Evolutionary conservation across 2,797 vertebrate genomes (phyloP).

Genomic region (Pantherophis alleghaniensis): DNA sequence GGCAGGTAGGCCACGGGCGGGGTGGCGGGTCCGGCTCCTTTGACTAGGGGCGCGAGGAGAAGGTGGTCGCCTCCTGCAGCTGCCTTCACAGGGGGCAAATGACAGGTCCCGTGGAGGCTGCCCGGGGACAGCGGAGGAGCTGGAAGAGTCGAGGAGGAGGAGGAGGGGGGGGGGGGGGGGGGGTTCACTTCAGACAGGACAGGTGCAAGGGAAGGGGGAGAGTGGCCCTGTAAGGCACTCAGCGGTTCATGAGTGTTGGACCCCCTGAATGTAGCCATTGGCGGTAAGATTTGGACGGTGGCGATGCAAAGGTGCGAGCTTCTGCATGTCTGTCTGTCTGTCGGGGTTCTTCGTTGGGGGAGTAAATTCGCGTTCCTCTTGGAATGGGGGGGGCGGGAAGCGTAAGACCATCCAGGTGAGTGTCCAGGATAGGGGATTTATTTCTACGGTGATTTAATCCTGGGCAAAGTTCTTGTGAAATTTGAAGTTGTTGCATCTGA

Average conservation of each 20-base stretch:
- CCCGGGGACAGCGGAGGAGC: background rate
- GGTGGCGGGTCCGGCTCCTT: background rate
- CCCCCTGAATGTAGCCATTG: background rate
- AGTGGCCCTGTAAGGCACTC: background rate
- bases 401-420: background rate
- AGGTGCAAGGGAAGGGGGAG: background rate
- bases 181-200: background rate
- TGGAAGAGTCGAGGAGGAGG: background rate
- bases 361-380: background rate
- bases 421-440: background rate
- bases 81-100: background rate
- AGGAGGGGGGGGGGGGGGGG: background rate
- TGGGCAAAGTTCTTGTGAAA: background rate
- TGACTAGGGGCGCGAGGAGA: background rate
- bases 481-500: background rate
- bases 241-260: background rate
- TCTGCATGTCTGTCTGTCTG: background rate
- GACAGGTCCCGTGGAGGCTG: background rate
- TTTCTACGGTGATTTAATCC: background rate
- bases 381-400: background rate
- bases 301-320: background rate
- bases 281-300: background rate
- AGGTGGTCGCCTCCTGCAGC: background rate
- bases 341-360: background rate
- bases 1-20: conserved; percentile 37